Base-by-base conservation (phyloP, 2,797 vertebrate genomes). In the Eremophila alpestris region DNA sequence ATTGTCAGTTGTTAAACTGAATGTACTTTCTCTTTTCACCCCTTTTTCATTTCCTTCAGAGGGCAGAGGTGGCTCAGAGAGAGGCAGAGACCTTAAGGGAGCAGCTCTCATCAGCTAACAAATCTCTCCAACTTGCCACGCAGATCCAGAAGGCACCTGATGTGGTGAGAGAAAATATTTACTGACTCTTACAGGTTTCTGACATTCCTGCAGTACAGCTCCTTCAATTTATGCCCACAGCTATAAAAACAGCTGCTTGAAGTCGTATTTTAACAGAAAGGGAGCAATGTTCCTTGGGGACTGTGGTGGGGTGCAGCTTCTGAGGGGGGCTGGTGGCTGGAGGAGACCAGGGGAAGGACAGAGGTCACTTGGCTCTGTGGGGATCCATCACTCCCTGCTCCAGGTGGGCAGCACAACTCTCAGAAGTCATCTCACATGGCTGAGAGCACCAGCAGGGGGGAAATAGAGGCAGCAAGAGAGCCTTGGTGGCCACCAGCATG, bases 61-160 rank as follows among this genome's bases (percentile, higher is more conserved):
- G 99, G 98, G 99, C 98, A 97, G 99, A 99, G 96, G 98, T 98
- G 90, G 98, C 99, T 67, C 98, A 99, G 97, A 98, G 99, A 97
- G 99, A 99, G 96, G 98, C 98, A 34, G 99, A 99, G 97, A 97
- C 98, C 95, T 98, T 99, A 96, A 97, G 98, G 97, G 99, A 99
- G 96, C 99, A 99, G 98, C 98, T 99, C 97, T 98, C 98, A 3
- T 99, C 98, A 27, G 98, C 98, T 90, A 98, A 98, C 98, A 99
- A 98, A 98, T 99, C 99, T 97, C 98, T 99, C 91, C 98, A 98
- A 73, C 98, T 98, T 91, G 97, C 98, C 94, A 98, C 98, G 6
- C 99, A 98, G 90, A 98, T 98, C 98, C 98, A 99, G 97, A 99
- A 98, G 95, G 98, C 99, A 92, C 97, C 98, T 51, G 98, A 99